Percentiles rank a stretch among this genome's conserved stretches.
These are phyloP conservation scores for Limonius californicus DNA, from an alignment of 1,140 invertebrate genomes.

Conservation along the genomic window DNA sequence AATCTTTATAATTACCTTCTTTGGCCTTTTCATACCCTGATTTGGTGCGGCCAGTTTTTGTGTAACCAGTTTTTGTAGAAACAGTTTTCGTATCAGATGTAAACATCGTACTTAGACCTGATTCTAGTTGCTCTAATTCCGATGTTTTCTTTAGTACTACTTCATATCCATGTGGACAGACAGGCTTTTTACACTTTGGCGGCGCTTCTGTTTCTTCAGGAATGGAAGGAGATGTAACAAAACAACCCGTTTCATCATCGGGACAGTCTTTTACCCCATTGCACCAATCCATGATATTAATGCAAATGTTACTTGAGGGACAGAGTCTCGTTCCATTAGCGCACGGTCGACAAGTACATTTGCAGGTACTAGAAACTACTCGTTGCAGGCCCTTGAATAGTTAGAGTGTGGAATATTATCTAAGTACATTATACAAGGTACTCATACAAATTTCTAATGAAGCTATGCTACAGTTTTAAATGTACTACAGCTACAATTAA, in stretches of 20 bases:
- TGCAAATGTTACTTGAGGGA: slow-evolving; percentile 69
- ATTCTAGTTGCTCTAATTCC: slow-evolving; percentile 27
- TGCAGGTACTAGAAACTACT: slow-evolving; percentile 57
- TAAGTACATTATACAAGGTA: no score
- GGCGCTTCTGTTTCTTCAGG: not conserved
- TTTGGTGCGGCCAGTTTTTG: no score
- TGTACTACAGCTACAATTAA: no score
- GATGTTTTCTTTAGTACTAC: slow-evolving; percentile 43
- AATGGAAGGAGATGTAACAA: no score
- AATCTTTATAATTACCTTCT: no score
- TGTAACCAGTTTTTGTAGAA: no score
- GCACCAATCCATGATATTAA: slow-evolving; percentile 70
- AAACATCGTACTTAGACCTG: no score
- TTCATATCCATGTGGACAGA: slow-evolving; percentile 59
- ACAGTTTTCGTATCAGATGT: no score
- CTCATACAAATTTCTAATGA: no score
- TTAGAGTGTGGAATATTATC: not conserved
- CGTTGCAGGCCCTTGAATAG: slow-evolving; percentile 49
- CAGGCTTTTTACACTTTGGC: slow-evolving; percentile 49
- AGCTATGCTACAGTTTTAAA: no score
- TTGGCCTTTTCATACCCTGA: no score
- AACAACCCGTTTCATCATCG: slow-evolving; percentile 75
- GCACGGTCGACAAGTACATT: slow-evolving; percentile 73
- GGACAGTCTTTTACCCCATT: slow-evolving; percentile 78
- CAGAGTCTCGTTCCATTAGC: slow-evolving; percentile 61